Percentiles rank a stretch among this genome's conserved stretches.
Conservation (phyloP, 2,888 invertebrate genomes). For the Cephonodes hylas region DNA sequence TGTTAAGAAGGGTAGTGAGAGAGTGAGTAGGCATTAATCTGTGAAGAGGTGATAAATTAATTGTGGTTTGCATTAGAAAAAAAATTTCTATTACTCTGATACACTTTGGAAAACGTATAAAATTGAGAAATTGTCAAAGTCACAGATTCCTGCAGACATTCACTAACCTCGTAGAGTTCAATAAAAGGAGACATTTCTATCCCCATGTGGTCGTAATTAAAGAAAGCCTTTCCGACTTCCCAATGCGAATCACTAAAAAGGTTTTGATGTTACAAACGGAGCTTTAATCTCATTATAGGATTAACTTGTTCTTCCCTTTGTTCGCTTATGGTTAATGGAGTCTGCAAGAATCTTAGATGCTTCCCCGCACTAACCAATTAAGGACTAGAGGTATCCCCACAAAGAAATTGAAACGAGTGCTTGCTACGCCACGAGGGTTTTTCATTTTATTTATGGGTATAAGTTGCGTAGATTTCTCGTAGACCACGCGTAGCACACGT, state of each 20-base stretch:
- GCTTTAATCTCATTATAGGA: conserved; percentile 6
- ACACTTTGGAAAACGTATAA: no score
- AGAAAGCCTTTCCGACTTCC: background rate
- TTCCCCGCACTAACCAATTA: conserved; percentile 10
- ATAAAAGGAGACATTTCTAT: background rate
- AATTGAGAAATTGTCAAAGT: no score
- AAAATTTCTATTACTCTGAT: no score
- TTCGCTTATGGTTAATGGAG: background rate
- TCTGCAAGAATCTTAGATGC: conserved; percentile 3
- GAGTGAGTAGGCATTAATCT: no score
- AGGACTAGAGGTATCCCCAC: background rate
- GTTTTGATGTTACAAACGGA: background rate
- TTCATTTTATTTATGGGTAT: background rate
- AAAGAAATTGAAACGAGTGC: conserved; percentile 3
- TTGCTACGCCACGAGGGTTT: background rate
- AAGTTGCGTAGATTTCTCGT: background rate
- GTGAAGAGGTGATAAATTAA: no score
- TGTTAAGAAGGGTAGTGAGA: no score
- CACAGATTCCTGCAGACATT: no score
- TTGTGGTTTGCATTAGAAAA: no score
- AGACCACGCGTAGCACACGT: background rate
- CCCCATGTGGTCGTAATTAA: background rate
- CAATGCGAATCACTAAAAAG: background rate
- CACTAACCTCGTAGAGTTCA: background rate
- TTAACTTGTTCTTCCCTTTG: conserved; percentile 12